phyloP scores from a whole-genome alignment of 2,888 invertebrate species.

The Phalangium opilio region DNA sequence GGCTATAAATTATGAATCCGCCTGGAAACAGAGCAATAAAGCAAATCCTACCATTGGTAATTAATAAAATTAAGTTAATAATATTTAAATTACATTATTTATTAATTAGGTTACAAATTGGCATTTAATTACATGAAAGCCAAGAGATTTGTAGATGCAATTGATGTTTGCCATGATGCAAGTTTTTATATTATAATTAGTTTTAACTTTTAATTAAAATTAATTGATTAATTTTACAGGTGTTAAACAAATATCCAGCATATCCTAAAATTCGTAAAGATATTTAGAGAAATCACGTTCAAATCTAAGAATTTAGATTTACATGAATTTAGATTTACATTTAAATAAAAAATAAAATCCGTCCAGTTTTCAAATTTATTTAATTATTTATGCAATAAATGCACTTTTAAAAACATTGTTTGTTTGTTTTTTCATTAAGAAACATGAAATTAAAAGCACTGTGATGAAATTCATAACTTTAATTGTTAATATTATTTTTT shows the following conservation, averaged over 20 bases:
- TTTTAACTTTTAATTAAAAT: background rate
- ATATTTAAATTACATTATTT: background rate
- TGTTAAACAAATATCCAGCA: constrained; percentile 63
- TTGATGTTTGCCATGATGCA: constrained; percentile 63
- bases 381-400: too few relatives aligned
- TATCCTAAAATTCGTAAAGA: constrained; percentile 85
- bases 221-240: constrained; percentile 32
- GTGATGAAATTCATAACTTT: too few relatives aligned
- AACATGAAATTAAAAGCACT: too few relatives aligned
- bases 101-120: constrained; percentile 57
- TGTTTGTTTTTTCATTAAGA: too few relatives aligned
- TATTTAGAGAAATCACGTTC: constrained; percentile 62
- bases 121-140: constrained; percentile 82
- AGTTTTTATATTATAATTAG: constrained; percentile 4
- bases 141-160: constrained; percentile 74
- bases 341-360: too few relatives aligned
- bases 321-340: too few relatives aligned
- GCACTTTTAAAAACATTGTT: too few relatives aligned
- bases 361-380: too few relatives aligned
- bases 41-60: constrained; percentile 61
- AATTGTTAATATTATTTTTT: too few relatives aligned
- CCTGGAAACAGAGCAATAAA: constrained; percentile 70
- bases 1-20: constrained; percentile 60
- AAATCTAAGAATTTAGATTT: constrained; percentile 29
- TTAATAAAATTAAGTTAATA: background rate